Base-by-base conservation (phyloP, 2,797 vertebrate species). In the Smutsia gigantea region DNA sequence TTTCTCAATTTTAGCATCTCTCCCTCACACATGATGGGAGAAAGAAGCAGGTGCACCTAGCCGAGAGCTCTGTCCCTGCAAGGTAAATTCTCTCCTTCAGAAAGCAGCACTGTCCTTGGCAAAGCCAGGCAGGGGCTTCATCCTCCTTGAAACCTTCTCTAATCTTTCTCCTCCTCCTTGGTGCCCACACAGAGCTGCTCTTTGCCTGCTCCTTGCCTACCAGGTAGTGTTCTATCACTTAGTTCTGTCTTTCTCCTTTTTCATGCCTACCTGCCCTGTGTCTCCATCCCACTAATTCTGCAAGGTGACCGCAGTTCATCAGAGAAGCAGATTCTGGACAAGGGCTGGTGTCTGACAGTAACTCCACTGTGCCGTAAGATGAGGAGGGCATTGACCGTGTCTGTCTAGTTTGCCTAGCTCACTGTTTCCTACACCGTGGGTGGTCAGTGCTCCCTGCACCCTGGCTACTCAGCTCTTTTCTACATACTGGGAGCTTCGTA, bases 341-440 rank as follows among this genome's bases (percentile, higher is more conserved):
- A 63, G 55, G 29, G 4, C 66, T 21, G 0, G 2, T n/a, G 7
- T 77, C n/a, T 51, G 37, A 0, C 21, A 49, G 14, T 27, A 15
- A 78, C 1, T 63, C 11, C 15, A 14, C 42, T 7, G 5, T 5
- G 15, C 61, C 4, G 0, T 15, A 14, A 63, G 75, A 37, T 31
- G 19, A 3, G 5, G n/a, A 53, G 13, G 15, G 61, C 15, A 14
- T 34, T 19, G 46, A 23, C 25, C 2, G 0, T 23, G 10, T 68
- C 4, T n/a, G 1, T 18, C 29, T 7, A 5, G 37, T 23, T 21
- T 10, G 25, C 74, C n/a, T 34, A 9, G 27, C 19, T n/a, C 13
- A 2, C 37, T 2, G 8, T 39, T 72, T 72, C 66, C 51, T 39
- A 1, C 6, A 19, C 25, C 42, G 23, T 27, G 55, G 64, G 37